phyloP scores from a whole-genome alignment of 2,888 invertebrate genomes.

The Drosophila hamatofila region DNA sequence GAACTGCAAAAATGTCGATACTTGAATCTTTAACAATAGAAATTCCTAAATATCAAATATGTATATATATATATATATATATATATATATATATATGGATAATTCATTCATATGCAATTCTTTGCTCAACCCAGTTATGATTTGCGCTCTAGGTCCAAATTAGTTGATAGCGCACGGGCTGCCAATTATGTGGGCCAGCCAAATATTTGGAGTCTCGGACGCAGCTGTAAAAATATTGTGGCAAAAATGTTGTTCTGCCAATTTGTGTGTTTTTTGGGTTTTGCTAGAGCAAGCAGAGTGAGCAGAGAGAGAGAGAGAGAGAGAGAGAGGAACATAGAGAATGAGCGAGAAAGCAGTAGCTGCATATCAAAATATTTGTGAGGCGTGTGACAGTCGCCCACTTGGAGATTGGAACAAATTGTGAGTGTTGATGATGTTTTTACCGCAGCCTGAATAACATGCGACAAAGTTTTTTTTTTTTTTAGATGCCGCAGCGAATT shows the following conservation, averaged over 20 bases:
- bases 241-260: conserved; percentile 64
- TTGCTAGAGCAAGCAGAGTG: conserved; percentile 32
- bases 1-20: conserved; percentile 45
- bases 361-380: conserved; percentile 76
- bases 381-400: conserved; percentile 66
- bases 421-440: conserved; percentile 63
- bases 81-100: not conserved
- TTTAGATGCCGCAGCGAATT: conserved; percentile 48
- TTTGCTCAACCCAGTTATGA: conserved; percentile 9
- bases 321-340: not conserved
- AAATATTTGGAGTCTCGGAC: conserved; percentile 59
- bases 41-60: conserved; percentile 2
- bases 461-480: conserved; percentile 54
- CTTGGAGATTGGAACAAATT: conserved; percentile 47
- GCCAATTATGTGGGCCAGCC: conserved; percentile 63
- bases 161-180: conserved; percentile 46
- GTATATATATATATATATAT: not conserved
- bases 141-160: conserved; percentile 33
- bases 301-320: not conserved
- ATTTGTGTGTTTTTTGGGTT: conserved; percentile 59
- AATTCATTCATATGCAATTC: conserved; percentile 9
- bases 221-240: conserved; percentile 75
- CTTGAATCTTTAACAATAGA: conserved; percentile 25
- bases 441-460: conserved; percentile 60
- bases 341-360: conserved; percentile 23